These are phyloP conservation scores for Alaudala cheleensis DNA, from an alignment of 2,113 vertebrate genomes.

Conservation along the genomic window DNA sequence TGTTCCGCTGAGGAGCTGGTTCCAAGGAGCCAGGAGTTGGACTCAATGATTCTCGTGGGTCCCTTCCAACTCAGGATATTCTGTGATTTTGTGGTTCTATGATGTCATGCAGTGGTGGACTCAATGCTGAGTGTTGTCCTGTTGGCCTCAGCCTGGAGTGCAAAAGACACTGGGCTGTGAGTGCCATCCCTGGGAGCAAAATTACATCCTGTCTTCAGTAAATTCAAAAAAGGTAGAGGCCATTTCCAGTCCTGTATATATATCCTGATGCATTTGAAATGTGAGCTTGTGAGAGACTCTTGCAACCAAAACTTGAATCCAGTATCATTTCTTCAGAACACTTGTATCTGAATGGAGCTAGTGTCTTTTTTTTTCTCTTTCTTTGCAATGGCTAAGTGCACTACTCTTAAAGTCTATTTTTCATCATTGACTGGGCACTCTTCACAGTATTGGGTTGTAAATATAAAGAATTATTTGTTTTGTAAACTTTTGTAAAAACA, in stretches of 20 bases:
- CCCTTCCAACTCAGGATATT: not conserved
- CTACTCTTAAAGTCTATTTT: conserved; percentile 69
- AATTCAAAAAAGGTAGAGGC: not conserved
- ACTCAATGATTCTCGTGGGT: not conserved
- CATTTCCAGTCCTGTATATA: conserved; percentile 6
- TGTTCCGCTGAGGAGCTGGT: not conserved
- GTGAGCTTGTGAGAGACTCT: conserved; percentile 17
- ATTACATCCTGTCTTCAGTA: not conserved
- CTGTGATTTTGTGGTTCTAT: not conserved
- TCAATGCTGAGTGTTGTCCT: not conserved
- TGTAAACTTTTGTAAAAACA: conserved; percentile 90
- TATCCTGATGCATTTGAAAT: conserved; percentile 5
- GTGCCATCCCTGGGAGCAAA: not conserved
- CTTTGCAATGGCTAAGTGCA: conserved; percentile 57
- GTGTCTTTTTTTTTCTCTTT: not conserved
- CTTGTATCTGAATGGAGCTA: not conserved
- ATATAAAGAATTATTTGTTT: conserved; percentile 80
- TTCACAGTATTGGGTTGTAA: conserved; percentile 76
- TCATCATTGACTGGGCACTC: conserved; percentile 56
- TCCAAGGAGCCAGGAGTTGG: not conserved
- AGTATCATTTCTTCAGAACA: conserved; percentile 34
- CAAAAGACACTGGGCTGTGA: not conserved
- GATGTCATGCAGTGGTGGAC: not conserved
- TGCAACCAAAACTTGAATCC: conserved; percentile 53
- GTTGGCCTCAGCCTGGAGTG: not conserved